A percentile compares a stretch with the other conserved stretches of the same genome.
These are phyloP conservation scores for Dinomys branickii DNA, from an alignment of 2,113 vertebrate species.

Conservation along the genomic window DNA sequence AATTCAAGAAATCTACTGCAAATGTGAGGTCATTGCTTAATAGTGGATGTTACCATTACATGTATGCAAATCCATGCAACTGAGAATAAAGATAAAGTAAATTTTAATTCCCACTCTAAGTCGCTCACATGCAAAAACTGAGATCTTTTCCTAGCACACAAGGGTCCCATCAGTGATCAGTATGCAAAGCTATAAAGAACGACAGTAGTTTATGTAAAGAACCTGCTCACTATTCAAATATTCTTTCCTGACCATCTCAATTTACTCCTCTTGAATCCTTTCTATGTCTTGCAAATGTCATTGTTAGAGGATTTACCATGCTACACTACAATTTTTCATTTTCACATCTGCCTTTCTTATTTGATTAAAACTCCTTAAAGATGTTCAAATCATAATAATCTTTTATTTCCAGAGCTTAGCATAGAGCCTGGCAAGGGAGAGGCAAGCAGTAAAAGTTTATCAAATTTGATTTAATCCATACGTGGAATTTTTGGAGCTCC, in stretches of 20 bases:
- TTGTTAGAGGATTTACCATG: constrained; percentile 29
- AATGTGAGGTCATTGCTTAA: background rate
- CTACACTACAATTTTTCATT: background rate
- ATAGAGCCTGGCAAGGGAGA: background rate
- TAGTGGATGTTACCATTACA: background rate
- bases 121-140: background rate
- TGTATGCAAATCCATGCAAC: background rate
- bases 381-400: constrained; percentile 27
- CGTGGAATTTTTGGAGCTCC: background rate
- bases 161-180: background rate
- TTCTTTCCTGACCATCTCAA: background rate
- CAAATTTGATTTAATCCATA: constrained; percentile 50
- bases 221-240: background rate
- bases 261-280: background rate
- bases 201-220: background rate
- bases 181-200: background rate
- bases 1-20: background rate
- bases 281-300: background rate
- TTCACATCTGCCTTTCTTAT: background rate
- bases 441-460: background rate
- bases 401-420: constrained; percentile 56
- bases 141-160: background rate
- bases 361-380: constrained; percentile 48
- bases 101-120: background rate
- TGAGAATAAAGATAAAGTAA: background rate